Base-by-base conservation (phyloP, 1,140 invertebrate species). In the Pachypsylla venusta region DNA sequence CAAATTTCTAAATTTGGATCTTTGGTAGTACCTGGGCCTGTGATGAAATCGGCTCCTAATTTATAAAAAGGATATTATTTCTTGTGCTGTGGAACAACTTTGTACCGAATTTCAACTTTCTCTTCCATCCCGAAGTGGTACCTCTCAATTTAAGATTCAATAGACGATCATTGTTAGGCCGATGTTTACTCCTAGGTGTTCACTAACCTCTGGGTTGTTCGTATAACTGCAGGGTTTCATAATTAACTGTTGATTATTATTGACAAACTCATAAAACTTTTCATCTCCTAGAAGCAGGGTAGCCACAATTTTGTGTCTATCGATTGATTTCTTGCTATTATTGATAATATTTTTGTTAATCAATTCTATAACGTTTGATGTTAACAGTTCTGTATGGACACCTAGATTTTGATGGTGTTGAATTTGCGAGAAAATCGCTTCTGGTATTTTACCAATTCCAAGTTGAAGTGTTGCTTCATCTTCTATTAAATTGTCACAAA, bases 151-250 rank as follows among this genome's bases (percentile, higher is more conserved):
- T n/a, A n/a, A n/a, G n/a, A n/a, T n/a, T n/a, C n/a, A n/a, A n/a
- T n/a, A n/a, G n/a, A n/a, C n/a, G n/a, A n/a, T n/a, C n/a, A n/a
- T n/a, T n/a, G n/a, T n/a, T n/a, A n/a, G n/a, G n/a, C n/a, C n/a
- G n/a, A n/a, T n/a, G n/a, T n/a, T n/a, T n/a, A n/a, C n/a, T n/a
- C n/a, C n/a, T n/a, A n/a, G n/a, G 0, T 30, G 25, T 53, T 62
- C 59, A 2, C 25, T 60, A 53, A 19, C 54, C 26, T 19, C 24
- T 55, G 26, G 24, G 13, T 59, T 14, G n/a, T 60, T 60, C 19
- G 1, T 40, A 25, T 22, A 27, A 13, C 14, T 24, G 4, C 58
- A 56, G 13, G 48, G 24, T 16, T 25, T 55, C 22, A 25, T 56
- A 54, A 14, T 24, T 3, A 25, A 22, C 20, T 19, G 4, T 54